Evolutionary conservation across 2,113 vertebrate genomes (phyloP).

Genomic region (mouse (Mus musculus)): GRCm39 chr2:114979501-114980000

Average conservation of each 20-base stretch:
- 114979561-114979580: conserved; percentile 35
- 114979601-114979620: conserved; percentile 33
- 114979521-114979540: not conserved
- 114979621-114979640: not conserved
- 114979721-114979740: not conserved
- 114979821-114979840: conserved; percentile 7
- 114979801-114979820: not conserved
- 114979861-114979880: not conserved
- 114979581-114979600: conserved; percentile 8
- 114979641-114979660: not conserved
- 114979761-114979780: conserved; percentile 20
- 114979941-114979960: not conserved
- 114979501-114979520: conserved; percentile 15
- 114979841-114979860: not conserved
- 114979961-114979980: not conserved
- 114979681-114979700: conserved; percentile 6
- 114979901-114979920: not conserved
- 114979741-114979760: not conserved
- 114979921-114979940: conserved; percentile 9
- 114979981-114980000: not conserved
- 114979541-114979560: conserved; percentile 18
- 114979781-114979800: not conserved
- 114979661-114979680: not conserved
- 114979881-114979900: not conserved
- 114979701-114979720: not conserved